phyloP scores from a whole-genome alignment of 1,140 invertebrate species.

The Papilio polytes region DNA sequence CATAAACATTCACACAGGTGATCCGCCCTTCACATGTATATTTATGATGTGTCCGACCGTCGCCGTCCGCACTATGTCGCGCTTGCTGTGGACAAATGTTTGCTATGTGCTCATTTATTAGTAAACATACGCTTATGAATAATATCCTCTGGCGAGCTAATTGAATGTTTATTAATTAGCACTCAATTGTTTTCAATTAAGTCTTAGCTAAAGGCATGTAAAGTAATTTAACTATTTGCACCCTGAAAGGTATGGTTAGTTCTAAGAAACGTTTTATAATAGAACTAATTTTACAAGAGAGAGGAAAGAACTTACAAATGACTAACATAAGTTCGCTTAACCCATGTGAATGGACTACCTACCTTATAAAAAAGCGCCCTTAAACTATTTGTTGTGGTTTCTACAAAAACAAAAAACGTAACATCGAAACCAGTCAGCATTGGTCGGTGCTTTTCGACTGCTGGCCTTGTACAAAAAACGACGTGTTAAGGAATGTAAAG shows the following conservation, averaged over 20 bases:
- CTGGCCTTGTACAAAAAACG: constrained; percentile 80
- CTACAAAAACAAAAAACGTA: constrained; percentile 74
- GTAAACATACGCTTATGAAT: constrained; percentile 35
- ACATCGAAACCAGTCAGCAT: constrained; percentile 79
- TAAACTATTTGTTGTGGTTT: constrained; percentile 80
- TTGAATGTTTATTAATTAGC: constrained; percentile 29
- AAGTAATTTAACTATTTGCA: constrained; percentile 5
- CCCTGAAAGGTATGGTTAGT: background rate
- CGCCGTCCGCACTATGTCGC: constrained; percentile 65
- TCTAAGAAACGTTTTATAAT: background rate
- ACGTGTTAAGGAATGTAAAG: constrained; percentile 84
- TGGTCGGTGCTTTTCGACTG: constrained; percentile 80
- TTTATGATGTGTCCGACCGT: constrained; percentile 77
- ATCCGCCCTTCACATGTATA: constrained; percentile 73
- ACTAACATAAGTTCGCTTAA: constrained; percentile 44
- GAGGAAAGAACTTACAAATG: constrained; percentile 63
- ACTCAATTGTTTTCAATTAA: constrained; percentile 12
- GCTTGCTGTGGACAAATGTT: constrained; percentile 69
- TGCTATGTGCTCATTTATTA: constrained; percentile 48
- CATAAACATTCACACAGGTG: constrained; percentile 66
- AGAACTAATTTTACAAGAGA: background rate
- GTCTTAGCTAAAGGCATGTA: background rate
- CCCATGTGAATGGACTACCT: constrained; percentile 51
- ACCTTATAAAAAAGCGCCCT: constrained; percentile 72
- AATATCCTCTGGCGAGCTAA: constrained; percentile 9